A percentile compares a stretch with the other conserved stretches of the same genome.
These are phyloP conservation scores for Tryphoninae sp. DNA, from an alignment of 2,888 invertebrate genomes.

Conservation along the genomic window DNA sequence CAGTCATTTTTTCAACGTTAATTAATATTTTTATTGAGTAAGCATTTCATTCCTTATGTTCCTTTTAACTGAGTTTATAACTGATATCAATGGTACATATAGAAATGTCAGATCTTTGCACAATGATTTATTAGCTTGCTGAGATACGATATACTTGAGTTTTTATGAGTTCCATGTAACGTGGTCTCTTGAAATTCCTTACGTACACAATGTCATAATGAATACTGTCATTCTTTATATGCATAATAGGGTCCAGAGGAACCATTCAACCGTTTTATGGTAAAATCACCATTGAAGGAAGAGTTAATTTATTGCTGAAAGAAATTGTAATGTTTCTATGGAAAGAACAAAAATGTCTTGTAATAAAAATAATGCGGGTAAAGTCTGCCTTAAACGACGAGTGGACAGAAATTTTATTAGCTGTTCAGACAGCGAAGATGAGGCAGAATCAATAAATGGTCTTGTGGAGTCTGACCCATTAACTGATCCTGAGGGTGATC, in stretches of 20 bases:
- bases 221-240: no score
- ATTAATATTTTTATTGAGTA: neutral
- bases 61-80: no score
- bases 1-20: neutral
- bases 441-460: constrained; percentile 23
- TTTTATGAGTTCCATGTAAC: no score
- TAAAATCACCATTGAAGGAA: constrained; percentile 1
- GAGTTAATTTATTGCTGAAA: neutral
- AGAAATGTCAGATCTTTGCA: no score
- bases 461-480: neutral
- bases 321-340: neutral
- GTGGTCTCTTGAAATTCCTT: no score
- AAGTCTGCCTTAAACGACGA: constrained; percentile 26
- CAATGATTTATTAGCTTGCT: no score
- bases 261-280: neutral
- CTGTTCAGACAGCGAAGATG: constrained; percentile 68
- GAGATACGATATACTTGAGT: no score
- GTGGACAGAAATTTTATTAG: constrained; percentile 46
- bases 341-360: constrained; percentile 30
- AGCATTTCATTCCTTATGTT: no score
- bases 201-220: no score
- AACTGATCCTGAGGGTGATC: neutral
- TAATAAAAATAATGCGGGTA: neutral
- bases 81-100: no score
- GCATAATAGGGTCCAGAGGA: constrained; percentile 63